Conservation (phyloP, 1,140 invertebrate species). For the Scaptomyza hsui region DNA sequence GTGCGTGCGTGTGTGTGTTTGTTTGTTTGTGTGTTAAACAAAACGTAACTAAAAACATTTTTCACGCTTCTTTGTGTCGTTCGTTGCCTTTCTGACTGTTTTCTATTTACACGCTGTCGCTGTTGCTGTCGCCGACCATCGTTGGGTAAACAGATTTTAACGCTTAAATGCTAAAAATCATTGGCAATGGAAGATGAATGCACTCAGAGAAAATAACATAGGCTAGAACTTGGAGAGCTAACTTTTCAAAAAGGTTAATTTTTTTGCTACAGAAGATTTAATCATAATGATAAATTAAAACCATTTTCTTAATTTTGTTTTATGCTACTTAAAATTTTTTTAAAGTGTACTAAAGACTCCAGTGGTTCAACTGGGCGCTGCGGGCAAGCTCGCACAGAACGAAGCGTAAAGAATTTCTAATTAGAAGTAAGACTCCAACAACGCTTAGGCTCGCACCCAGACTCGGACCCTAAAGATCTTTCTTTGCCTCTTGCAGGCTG, state of each 20-base stretch:
- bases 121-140: slow-evolving; percentile 40
- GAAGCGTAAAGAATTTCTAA: slow-evolving; percentile 77
- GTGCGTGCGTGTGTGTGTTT: slow-evolving; percentile 8
- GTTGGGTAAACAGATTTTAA: slow-evolving; percentile 77
- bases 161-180: slow-evolving; percentile 80
- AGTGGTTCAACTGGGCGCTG: background rate
- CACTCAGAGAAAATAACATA: background rate
- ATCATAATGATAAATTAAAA: too few species aligned
- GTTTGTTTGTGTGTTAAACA: slow-evolving; percentile 54
- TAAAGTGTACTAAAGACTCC: background rate
- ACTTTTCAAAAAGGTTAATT: too few species aligned
- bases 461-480: background rate
- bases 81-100: slow-evolving; percentile 43
- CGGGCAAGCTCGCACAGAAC: slow-evolving; percentile 30
- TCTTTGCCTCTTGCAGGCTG: slow-evolving; percentile 26
- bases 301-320: too few species aligned
- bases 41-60: slow-evolving; percentile 82
- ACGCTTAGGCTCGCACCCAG: background rate
- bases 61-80: slow-evolving; percentile 76
- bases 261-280: too few species aligned
- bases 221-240: background rate
- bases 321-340: background rate
- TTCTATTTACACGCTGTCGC: slow-evolving; percentile 73
- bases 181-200: slow-evolving; percentile 9
- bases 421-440: slow-evolving; percentile 74